Evolutionary conservation across 1,140 invertebrate species (phyloP).

Genomic region (Zaprionus ornatus): DNA sequence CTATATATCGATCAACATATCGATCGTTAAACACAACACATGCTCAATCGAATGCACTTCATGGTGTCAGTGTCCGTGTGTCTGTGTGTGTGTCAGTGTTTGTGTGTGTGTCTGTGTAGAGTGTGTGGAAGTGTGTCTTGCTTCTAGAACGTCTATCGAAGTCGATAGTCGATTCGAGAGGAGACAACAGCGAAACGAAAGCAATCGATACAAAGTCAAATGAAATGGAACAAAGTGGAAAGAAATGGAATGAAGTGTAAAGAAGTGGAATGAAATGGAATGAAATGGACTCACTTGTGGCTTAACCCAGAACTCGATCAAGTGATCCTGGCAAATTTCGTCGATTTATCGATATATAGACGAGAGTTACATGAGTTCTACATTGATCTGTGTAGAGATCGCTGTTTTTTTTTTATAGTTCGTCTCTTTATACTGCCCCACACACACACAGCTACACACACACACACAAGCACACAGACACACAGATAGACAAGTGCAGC

Average conservation of each 20-base stretch:
- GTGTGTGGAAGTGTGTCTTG: conserved; percentile 1
- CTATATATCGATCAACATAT: not conserved
- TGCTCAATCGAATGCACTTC: conserved; percentile 12
- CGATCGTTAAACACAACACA: not conserved
- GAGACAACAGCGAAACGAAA: not conserved
- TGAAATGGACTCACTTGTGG: not conserved
- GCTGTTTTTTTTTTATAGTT: not conserved
- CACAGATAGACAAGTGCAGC: not conserved
- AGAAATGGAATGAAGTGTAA: not conserved
- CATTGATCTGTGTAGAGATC: not conserved
- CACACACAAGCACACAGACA: not conserved
- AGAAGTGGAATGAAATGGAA: not conserved
- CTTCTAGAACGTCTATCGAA: conserved; percentile 16
- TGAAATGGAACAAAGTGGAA: not conserved
- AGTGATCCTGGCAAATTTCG: not conserved
- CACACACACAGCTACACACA: not conserved
- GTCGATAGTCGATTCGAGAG: not conserved
- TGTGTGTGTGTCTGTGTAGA: conserved; percentile 15
- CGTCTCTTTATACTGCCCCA: not conserved
- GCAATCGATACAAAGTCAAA: not conserved
- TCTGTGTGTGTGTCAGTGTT: conserved; percentile 1
- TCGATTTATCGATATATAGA: not conserved
- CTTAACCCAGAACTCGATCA: not conserved
- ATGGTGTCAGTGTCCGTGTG: not conserved
- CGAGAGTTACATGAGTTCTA: not conserved